These are phyloP conservation scores for Agonum fuliginosum DNA, from an alignment of 2,888 invertebrate genomes.

Conservation along the genomic window DNA sequence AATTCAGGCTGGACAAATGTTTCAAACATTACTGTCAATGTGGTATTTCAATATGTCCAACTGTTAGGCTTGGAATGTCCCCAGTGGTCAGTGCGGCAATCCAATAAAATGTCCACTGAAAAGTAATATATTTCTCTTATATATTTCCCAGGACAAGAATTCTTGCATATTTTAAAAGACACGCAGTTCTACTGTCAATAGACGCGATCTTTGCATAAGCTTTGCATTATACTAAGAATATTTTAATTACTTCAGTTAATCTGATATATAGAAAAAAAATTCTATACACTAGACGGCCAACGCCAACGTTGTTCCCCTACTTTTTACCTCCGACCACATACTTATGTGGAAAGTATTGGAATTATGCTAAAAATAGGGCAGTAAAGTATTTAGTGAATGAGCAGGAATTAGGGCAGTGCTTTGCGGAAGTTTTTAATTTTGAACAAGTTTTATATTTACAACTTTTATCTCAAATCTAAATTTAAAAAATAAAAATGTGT, in stretches of 20 bases:
- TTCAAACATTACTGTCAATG: constrained; percentile 67
- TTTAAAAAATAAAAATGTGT: too few relatives aligned
- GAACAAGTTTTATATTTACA: too few relatives aligned
- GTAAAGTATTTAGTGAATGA: too few relatives aligned
- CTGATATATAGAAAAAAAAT: not conserved
- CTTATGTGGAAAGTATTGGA: too few relatives aligned
- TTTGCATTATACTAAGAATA: not conserved
- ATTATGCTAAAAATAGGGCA: too few relatives aligned
- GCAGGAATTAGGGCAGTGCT: too few relatives aligned
- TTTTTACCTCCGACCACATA: too few relatives aligned
- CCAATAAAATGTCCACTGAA: constrained; percentile 58
- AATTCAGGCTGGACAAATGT: constrained; percentile 47
- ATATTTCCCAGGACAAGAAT: constrained; percentile 33
- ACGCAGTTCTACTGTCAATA: constrained; percentile 39
- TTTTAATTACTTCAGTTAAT: not conserved
- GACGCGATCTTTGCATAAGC: not conserved
- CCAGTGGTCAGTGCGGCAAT: constrained; percentile 61
- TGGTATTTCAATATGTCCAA: constrained; percentile 71
- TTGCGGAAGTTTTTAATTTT: too few relatives aligned
- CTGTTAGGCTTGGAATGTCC: constrained; percentile 67
- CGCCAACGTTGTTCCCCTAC: too few relatives aligned
- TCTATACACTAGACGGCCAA: too few relatives aligned
- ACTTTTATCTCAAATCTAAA: too few relatives aligned
- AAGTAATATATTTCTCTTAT: constrained; percentile 57
- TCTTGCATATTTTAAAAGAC: constrained; percentile 56